phyloP scores from a whole-genome alignment of 2,888 invertebrate genomes.

The Tholera decimalis region DNA sequence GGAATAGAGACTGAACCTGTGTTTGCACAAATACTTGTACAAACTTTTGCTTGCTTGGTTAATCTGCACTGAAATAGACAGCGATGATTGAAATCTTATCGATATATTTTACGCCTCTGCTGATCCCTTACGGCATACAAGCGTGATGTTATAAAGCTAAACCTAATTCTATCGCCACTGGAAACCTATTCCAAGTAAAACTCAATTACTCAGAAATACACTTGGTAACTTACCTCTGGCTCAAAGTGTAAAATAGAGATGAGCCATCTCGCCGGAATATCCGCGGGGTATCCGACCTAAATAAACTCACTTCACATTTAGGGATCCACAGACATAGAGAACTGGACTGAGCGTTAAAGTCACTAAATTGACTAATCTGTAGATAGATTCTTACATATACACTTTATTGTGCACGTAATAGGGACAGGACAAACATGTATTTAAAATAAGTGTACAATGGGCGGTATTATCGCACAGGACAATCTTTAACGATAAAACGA shows the following conservation, averaged over 20 bases:
- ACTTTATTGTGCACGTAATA: no score
- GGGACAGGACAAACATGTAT: no score
- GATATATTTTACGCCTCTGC: background rate
- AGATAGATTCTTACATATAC: no score
- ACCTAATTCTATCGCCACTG: conserved; percentile 28
- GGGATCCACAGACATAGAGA: background rate
- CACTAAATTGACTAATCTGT: background rate
- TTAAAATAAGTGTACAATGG: no score
- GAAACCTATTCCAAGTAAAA: conserved; percentile 40
- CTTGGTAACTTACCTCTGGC: conserved; percentile 41
- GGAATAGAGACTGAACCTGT: no score
- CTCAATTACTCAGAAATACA: conserved; percentile 55
- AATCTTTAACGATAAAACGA: no score
- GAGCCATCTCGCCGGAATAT: conserved; percentile 44
- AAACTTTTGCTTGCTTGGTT: no score
- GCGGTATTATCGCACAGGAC: no score
- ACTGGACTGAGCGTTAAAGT: background rate
- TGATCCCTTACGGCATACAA: background rate
- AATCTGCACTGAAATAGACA: no score
- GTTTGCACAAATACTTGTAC: no score
- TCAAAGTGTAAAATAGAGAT: conserved; percentile 53
- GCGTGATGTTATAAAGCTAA: conserved; percentile 15
- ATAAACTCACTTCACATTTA: conserved; percentile 32
- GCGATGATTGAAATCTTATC: no score
- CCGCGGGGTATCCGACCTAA: conserved; percentile 54